Base-by-base conservation (phyloP, 2,113 vertebrate species). In the Upupa epops region DNA sequence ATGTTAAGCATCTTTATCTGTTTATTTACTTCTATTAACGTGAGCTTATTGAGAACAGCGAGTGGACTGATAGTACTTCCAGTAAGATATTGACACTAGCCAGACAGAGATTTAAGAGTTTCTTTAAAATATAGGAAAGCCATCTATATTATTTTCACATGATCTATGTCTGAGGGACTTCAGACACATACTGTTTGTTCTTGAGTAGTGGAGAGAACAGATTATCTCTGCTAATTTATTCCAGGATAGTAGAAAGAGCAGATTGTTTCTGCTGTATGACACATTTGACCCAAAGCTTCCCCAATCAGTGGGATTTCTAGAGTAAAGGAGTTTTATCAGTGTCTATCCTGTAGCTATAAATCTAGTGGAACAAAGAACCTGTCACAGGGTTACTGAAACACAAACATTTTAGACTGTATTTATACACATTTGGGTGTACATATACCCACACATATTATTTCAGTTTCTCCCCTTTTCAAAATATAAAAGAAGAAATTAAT, bases 91-190 rank as follows among this genome's bases (percentile, higher is more conserved):
- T 90, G 91, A 89, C 89, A 79, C 1, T 8, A 91, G 55, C 11
- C 54, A 79, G 75, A 89, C 58, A 85, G 25, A 95, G 92, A 96
- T 92, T 74, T 54, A 88, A 74, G 66, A 89, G 93, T 72, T 91
- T 90, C 73, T 77, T 90, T 80, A 86, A 88, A 82, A 92, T 76
- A 88, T 6, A 91, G 90, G 86, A 92, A 86, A 96, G 52, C 37
- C 70, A 92, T 79, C 73, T 91, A 32, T 83, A 73, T n/a, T 91
- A 93, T 64, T 80, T 26, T 24, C n/a, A 58, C 69, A 32, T 71
- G 52, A 95, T 92, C 76, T 86, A 71, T 79, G 83, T 75, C 24
- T 72, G 51, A 37, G 28, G 46, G 54, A 86, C 42, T 86, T 92
- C 82, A 69, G 55, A 34, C 72, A 86, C 4, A 17, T 78, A 54